Conservation (phyloP, 2,113 vertebrate genomes). For the Tautogolabrus adspersus region DNA sequence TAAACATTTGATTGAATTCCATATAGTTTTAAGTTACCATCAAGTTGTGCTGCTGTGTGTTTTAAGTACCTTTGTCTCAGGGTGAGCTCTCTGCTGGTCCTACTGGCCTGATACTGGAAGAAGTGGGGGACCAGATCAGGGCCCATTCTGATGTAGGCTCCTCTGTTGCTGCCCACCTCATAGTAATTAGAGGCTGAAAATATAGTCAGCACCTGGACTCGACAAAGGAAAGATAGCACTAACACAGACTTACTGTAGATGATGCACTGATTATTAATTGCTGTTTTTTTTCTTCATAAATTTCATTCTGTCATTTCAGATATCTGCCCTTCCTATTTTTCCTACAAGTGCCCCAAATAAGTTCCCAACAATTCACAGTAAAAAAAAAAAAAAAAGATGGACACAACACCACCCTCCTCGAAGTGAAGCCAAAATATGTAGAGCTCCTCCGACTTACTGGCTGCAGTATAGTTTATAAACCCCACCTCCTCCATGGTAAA, state of each 20-base stretch:
- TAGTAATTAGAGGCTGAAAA: slow-evolving; percentile 99
- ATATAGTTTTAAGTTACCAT: no score
- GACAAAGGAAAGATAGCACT: background rate
- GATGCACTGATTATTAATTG: background rate
- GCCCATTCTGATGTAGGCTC: slow-evolving; percentile 92
- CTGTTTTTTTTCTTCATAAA: no score
- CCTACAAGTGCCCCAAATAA: no score
- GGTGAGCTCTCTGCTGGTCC: slow-evolving; percentile 84
- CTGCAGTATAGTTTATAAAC: no score
- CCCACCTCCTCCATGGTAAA: no score
- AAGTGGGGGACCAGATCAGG: slow-evolving; percentile 89
- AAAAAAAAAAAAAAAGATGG: no score
- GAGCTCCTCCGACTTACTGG: no score
- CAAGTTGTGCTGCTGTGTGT: background rate
- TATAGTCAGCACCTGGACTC: slow-evolving; percentile 91
- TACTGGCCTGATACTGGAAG: slow-evolving; percentile 91
- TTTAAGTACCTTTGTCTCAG: slow-evolving; percentile 89
- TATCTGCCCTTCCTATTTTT: no score
- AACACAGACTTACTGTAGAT: background rate
- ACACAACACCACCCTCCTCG: no score
- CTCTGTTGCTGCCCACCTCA: slow-evolving; percentile 93
- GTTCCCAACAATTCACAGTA: no score
- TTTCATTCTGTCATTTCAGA: no score
- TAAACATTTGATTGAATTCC: background rate
- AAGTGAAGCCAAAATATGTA: no score